Percentiles rank a stretch among this genome's conserved stretches.
Evolutionary conservation across 2,113 vertebrate species (phyloP).

Genomic region (Sylvilagus bachmani): DNA sequence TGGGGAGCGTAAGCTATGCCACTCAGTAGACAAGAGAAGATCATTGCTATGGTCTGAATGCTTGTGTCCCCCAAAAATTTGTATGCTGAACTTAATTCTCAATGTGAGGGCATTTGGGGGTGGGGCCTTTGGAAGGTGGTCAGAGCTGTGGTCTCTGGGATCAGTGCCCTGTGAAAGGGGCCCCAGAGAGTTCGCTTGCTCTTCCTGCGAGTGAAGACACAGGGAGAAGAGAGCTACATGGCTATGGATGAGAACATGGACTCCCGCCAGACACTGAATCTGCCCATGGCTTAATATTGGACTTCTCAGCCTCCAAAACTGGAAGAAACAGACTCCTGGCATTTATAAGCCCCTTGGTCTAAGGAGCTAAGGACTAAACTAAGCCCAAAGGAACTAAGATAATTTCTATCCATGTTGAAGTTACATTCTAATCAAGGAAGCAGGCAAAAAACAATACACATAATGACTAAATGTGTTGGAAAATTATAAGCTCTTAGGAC

Average conservation of each 20-base stretch:
- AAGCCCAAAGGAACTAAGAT: background rate
- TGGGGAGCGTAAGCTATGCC: background rate
- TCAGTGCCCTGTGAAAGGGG: background rate
- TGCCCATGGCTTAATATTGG: background rate
- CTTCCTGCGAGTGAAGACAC: background rate
- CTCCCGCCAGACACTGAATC: background rate
- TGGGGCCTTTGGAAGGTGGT: background rate
- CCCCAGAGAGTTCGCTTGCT: background rate
- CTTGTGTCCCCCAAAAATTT: background rate
- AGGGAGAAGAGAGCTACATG: background rate
- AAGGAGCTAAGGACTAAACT: background rate
- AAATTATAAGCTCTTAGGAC: background rate
- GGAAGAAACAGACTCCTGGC: background rate
- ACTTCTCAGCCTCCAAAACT: background rate
- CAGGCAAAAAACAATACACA: constrained; percentile 14
- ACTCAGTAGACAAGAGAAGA: constrained; percentile 28
- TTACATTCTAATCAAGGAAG: constrained; percentile 9
- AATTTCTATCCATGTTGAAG: background rate
- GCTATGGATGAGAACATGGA: background rate
- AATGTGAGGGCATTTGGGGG: background rate
- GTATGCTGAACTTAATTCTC: background rate
- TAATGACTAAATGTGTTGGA: constrained; percentile 26
- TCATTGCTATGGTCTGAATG: background rate
- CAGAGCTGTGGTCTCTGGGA: background rate
- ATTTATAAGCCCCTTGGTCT: background rate